These are phyloP conservation scores for Esperia sulphurella DNA, from an alignment of 2,888 invertebrate genomes.

Conservation along the genomic window DNA sequence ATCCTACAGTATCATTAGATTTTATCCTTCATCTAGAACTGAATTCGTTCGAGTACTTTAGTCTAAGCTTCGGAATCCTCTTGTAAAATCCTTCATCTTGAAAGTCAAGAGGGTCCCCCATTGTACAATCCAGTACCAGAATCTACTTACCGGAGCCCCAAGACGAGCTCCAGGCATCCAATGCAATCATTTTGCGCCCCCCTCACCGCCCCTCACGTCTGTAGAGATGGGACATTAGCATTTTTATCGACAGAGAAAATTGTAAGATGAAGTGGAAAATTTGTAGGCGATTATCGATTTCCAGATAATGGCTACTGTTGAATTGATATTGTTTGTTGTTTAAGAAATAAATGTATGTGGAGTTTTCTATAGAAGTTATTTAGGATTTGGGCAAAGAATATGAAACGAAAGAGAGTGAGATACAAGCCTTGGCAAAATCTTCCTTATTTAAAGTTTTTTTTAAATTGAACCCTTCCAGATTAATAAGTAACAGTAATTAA, in stretches of 20 bases:
- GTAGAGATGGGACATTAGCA: slow-evolving; percentile 62
- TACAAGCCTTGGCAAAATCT: no score
- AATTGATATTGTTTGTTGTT: neutral
- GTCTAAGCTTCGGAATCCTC: neutral
- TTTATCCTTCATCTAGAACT: no score
- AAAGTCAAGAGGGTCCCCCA: slow-evolving; percentile 32
- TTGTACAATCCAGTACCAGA: slow-evolving; percentile 38
- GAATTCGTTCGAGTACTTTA: neutral
- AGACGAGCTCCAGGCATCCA: slow-evolving; percentile 45
- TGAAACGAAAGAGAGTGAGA: no score
- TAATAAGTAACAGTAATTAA: no score
- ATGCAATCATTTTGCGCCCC: slow-evolving; percentile 61
- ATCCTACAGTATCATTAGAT: no score
- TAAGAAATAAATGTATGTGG: neutral
- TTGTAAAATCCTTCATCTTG: slow-evolving; percentile 14
- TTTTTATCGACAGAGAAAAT: slow-evolving; percentile 67
- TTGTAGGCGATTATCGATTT: slow-evolving; percentile 35
- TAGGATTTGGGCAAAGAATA: no score
- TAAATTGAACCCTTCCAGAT: no score
- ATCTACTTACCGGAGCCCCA: slow-evolving; percentile 33
- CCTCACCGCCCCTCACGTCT: slow-evolving; percentile 4
- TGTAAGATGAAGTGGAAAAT: slow-evolving; percentile 35
- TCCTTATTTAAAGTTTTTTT: no score
- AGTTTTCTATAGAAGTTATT: no score
- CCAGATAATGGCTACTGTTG: slow-evolving; percentile 8